Conservation (phyloP, 1,140 invertebrate species). For the Aphelenchoides besseyi region DNA sequence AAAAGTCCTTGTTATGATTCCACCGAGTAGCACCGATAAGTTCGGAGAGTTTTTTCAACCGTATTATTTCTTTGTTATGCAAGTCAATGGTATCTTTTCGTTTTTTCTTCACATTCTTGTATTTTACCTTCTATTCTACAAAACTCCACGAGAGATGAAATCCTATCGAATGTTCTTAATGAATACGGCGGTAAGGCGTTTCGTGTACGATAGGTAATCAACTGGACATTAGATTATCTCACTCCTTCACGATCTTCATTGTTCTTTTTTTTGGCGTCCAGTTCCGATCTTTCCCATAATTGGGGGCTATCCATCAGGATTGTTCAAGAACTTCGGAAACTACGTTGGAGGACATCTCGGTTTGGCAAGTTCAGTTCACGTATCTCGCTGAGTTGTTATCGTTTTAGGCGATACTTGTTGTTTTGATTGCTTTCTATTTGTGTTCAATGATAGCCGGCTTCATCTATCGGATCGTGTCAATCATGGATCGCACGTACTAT, state of each 20-base stretch:
- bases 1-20: neutral
- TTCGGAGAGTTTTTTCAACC: neutral
- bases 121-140: neutral
- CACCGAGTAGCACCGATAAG: neutral
- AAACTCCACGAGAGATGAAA: conserved; percentile 17
- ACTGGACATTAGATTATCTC: conserved; percentile 5
- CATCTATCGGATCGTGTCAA: conserved; percentile 14
- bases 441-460: conserved; percentile 17
- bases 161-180: conserved; percentile 14
- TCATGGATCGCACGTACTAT: conserved; percentile 6
- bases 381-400: no score
- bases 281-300: conserved; percentile 17
- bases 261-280: conserved; percentile 11
- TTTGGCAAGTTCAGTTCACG: neutral
- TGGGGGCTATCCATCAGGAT: neutral
- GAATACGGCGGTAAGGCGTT: conserved; percentile 15
- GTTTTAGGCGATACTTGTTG: neutral
- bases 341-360: conserved; percentile 1
- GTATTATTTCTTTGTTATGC: conserved; percentile 12
- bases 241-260: conserved; percentile 10
- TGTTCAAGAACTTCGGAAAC: neutral
- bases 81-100: conserved; percentile 9
- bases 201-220: no score
- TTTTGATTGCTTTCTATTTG: conserved; percentile 14
- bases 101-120: conserved; percentile 13